These are phyloP conservation scores for Heliconius himera DNA, from an alignment of 1,140 invertebrate genomes.

Conservation along the genomic window DNA sequence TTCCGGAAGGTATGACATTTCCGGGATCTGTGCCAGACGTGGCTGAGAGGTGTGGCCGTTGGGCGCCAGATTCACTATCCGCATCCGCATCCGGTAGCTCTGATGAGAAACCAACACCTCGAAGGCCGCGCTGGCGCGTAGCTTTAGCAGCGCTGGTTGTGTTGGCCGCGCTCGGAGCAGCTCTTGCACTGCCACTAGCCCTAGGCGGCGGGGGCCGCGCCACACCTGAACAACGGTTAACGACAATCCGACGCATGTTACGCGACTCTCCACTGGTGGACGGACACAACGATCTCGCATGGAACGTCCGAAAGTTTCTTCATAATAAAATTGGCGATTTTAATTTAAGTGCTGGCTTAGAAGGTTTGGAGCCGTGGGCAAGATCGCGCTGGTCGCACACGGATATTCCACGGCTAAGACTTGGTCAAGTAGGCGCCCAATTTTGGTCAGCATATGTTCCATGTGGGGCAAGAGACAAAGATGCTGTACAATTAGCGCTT, in stretches of 20 bases:
- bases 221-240: constrained; percentile 82
- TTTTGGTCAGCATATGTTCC: constrained; percentile 92
- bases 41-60: constrained; percentile 78
- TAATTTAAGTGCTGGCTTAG: constrained; percentile 89
- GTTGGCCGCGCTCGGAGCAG: constrained; percentile 70
- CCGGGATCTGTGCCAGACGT: constrained; percentile 78
- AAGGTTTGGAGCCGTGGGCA: constrained; percentile 89
- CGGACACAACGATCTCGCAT: constrained; percentile 94
- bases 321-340: constrained; percentile 91
- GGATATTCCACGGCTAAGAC: constrained; percentile 91
- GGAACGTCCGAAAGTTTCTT: constrained; percentile 91
- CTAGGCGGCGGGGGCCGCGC: constrained; percentile 79
- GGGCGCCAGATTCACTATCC: constrained; percentile 75
- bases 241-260: constrained; percentile 82
- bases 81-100: constrained; percentile 78
- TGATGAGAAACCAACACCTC: constrained; percentile 75
- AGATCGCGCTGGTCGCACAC: constrained; percentile 92
- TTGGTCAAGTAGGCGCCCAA: constrained; percentile 92
- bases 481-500: constrained; percentile 92
- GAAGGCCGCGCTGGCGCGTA: constrained; percentile 74
- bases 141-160: constrained; percentile 73
- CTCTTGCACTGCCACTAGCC: constrained; percentile 74
- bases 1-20: constrained; percentile 78
- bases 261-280: constrained; percentile 84
- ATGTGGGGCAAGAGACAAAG: constrained; percentile 90